A percentile compares a stretch with the other conserved stretches of the same genome.
phyloP scores from a whole-genome alignment of 2,888 invertebrate species.

The Saturnia pavonia region DNA sequence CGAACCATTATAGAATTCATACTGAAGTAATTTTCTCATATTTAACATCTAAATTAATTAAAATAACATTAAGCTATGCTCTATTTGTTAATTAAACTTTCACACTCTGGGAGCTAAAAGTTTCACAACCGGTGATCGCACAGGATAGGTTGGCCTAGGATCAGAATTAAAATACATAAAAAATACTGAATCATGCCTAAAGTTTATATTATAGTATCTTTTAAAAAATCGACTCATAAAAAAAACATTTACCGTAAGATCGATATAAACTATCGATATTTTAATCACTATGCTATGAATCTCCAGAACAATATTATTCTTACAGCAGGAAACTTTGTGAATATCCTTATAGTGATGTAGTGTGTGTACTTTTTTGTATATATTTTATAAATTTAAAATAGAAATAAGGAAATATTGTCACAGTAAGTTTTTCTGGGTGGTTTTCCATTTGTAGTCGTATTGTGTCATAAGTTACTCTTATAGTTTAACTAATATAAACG shows the following conservation, averaged over 20 bases:
- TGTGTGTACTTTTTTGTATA: not conserved
- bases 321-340: not conserved
- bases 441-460: not conserved
- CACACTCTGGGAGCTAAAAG: not conserved
- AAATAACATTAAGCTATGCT: not conserved
- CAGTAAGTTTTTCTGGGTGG: not conserved
- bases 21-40: not conserved
- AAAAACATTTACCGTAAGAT: not conserved
- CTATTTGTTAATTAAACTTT: not conserved
- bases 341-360: not conserved
- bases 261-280: constrained; percentile 10
- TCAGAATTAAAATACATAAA: not conserved
- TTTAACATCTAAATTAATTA: not conserved
- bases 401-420: not conserved
- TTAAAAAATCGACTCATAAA: not conserved
- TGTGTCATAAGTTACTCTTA: no score
- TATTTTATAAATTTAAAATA: not conserved
- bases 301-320: constrained; percentile 9
- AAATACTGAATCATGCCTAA: not conserved
- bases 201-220: not conserved
- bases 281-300: not conserved
- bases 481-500: no score
- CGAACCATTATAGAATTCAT: not conserved
- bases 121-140: not conserved
- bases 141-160: not conserved